A percentile compares a stretch with the other conserved stretches of the same genome.
phyloP scores from a whole-genome alignment of 2,113 vertebrate genomes.

The Dicaeum eximium region DNA sequence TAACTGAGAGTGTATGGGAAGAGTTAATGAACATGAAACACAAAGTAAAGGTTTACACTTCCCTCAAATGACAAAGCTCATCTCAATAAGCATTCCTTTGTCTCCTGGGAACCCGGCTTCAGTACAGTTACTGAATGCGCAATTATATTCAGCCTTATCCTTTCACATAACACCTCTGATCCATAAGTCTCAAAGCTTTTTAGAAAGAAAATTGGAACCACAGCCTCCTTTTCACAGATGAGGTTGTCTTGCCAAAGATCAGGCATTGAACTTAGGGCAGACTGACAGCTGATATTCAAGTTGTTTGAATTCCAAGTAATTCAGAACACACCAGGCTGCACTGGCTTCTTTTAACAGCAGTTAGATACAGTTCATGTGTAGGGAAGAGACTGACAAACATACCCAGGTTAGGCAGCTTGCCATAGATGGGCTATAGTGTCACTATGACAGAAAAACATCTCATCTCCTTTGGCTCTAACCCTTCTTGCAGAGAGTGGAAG shows the following conservation, averaged over 20 bases:
- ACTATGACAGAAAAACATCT: not conserved
- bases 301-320: not conserved
- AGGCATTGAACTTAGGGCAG: not conserved
- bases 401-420: not conserved
- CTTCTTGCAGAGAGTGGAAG: not conserved
- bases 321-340: not conserved
- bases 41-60: constrained; percentile 3
- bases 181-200: not conserved
- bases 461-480: not conserved
- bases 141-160: not conserved
- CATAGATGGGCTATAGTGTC: not conserved
- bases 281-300: not conserved
- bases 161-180: not conserved
- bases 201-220: not conserved
- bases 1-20: not conserved
- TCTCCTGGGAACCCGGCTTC: not conserved
- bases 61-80: not conserved
- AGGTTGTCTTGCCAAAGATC: not conserved
- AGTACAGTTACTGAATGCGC: not conserved
- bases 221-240: not conserved
- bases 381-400: not conserved
- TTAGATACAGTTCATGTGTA: not conserved
- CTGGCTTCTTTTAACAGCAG: not conserved
- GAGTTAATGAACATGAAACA: not conserved
- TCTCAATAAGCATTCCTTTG: not conserved